These are phyloP conservation scores for Aphidoletes aphidimyza DNA, from an alignment of 2,888 invertebrate genomes.

Conservation along the genomic window DNA sequence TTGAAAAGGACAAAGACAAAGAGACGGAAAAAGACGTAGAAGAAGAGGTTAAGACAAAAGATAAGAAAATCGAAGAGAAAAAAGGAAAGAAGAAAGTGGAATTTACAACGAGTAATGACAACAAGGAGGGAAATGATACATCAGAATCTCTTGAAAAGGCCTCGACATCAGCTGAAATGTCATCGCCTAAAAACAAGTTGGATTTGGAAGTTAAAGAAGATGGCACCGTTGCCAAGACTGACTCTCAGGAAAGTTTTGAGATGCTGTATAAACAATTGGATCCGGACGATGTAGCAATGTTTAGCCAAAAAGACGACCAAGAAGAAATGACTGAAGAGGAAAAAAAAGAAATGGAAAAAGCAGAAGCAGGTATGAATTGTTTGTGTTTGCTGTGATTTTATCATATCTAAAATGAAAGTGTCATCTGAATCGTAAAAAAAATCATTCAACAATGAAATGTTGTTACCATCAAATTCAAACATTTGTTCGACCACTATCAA, in stretches of 20 bases:
- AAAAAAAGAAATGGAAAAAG: conserved; percentile 55
- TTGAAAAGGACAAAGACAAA: conserved; percentile 23
- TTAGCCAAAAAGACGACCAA: conserved; percentile 54
- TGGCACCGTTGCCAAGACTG: neutral
- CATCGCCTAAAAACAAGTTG: neutral
- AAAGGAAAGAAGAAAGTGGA: conserved; percentile 4
- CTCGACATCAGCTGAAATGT: neutral
- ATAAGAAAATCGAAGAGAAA: conserved; percentile 34
- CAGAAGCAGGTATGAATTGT: conserved; percentile 57
- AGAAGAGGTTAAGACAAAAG: neutral
- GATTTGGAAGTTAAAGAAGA: neutral
- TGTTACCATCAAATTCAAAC: neutral
- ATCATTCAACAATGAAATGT: conserved; percentile 57
- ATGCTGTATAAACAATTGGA: conserved; percentile 1
- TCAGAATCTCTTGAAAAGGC: neutral
- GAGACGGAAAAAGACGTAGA: neutral
- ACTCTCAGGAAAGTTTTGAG: conserved; percentile 29
- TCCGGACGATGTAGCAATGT: conserved; percentile 55
- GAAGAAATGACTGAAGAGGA: conserved; percentile 55
- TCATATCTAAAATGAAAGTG: too few relatives aligned
- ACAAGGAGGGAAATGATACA: conserved; percentile 12
- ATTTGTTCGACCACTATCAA: conserved; percentile 7
- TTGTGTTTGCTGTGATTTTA: too few relatives aligned
- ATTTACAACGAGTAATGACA: neutral
- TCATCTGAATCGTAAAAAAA: too few relatives aligned